Conservation (phyloP, 2,113 vertebrate genomes). For the Propithecus coquereli region DNA sequence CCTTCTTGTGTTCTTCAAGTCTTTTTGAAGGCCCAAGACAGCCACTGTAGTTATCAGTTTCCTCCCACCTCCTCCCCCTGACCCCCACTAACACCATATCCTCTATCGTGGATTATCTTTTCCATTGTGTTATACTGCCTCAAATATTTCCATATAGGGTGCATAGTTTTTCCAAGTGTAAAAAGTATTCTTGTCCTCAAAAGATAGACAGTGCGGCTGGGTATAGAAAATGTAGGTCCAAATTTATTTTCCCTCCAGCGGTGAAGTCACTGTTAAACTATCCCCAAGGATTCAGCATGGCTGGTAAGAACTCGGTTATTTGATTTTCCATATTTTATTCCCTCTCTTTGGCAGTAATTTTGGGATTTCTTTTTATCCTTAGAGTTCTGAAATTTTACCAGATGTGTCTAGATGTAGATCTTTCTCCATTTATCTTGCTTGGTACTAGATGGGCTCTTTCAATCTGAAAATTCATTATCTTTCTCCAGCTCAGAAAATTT, state of each 20-base stretch:
- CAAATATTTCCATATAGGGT: neutral
- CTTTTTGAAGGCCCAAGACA: neutral
- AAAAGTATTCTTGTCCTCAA: neutral
- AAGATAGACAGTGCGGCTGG: neutral
- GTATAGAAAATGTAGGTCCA: neutral
- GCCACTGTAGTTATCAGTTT: neutral
- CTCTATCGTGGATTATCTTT: neutral
- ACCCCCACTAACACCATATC: neutral
- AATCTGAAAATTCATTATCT: slow-evolving; percentile 40
- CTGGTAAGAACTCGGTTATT: slow-evolving; percentile 3
- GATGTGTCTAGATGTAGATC: neutral
- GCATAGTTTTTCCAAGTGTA: neutral
- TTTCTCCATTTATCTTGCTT: neutral
- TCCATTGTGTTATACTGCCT: neutral
- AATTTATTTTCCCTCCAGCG: neutral
- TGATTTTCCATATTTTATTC: neutral
- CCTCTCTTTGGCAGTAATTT: neutral
- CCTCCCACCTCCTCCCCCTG: neutral
- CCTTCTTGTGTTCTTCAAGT: neutral
- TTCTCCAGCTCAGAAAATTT: slow-evolving; percentile 7
- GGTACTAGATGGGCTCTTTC: neutral
- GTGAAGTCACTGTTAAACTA: neutral
- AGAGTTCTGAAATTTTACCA: slow-evolving; percentile 20
- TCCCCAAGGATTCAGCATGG: neutral
- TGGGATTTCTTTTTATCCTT: neutral